Base-by-base conservation (phyloP, 2,113 vertebrate species). In the Entomyzon cyanotis region DNA sequence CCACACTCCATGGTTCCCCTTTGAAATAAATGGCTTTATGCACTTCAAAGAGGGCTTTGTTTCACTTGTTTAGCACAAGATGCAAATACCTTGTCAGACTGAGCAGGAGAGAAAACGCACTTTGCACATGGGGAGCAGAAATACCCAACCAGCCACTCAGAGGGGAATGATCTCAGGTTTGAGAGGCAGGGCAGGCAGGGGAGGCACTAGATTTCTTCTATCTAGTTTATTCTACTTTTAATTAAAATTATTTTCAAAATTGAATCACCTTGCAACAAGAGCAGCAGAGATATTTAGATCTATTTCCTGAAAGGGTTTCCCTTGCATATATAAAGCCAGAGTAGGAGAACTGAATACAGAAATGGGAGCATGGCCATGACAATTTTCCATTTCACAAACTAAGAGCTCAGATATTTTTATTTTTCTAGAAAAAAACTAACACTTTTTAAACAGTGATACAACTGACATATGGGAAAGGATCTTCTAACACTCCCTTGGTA, bases 1-100 rank as follows among this genome's bases (percentile, higher is more conserved):
- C 93, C 90, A 93, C 90, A 78, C 83, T 95, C 84, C 4, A 0
- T 69, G 88, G 85, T 25, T 89, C 92, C 83, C 86, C 90, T 97
- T 96, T 95, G 94, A 96, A 96, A 96, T 75, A 75, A 81, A 89
- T 70, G 90, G 90, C 88, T 97, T 87, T 30, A 15, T 64, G 53
- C 73, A 96, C 84, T 96, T 95, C 95, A 97, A 96, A 97, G 94
- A 90, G 82, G 73, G 53, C 79, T 97, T 79, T 92, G 76, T 84
- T 89, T 94, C 93, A 90, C 86, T 94, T 90, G 68, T 84, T 94
- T 92, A 90, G 92, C 94, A 79, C 27, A 0, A 85, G 83, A 94
- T 92, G 93, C 95, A 96, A 97, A 97, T 92, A 37, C 37, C 47
- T n/a, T 84, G 64, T 93, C 92, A 95, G 84, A 84, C 52, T 2